Base-by-base conservation (phyloP, 2,888 invertebrate genomes). In the Altica lythri region DNA sequence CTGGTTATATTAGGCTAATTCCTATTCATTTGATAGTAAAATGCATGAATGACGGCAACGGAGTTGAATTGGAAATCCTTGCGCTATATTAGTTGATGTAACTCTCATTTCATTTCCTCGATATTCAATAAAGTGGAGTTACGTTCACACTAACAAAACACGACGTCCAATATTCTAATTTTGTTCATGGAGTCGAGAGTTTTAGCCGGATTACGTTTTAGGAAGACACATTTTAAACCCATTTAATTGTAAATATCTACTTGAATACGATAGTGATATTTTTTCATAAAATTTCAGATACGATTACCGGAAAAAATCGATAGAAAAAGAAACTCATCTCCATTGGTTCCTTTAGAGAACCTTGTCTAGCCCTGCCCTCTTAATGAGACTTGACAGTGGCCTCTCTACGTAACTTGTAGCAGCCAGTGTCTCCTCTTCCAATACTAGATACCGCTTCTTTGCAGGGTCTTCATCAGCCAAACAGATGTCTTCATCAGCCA, bases 1-100 rank as follows among this genome's bases (percentile, higher is more conserved):
- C n/a, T n/a, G n/a, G n/a, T n/a, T n/a, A n/a, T n/a, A 74, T 74
- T 75, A 74, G 71, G 68, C 71, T 74, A 74, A 74, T 74, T 72
- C 72, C 74, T 71, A 70, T 74, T 75, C 74, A 73, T 72, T 73
- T 70, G 67, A 64, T 64, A 60, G 67, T 68, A 53, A 40, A 44
- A 60, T 50, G 49, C 45, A 55, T 46, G 68, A 64, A 66, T 65
- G 62, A 59, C 52, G 51, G 53, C 62, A 55, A 59, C n/a, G n/a
- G 63, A 53, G 13, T 48, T 61, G 65, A 63, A 67, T 62, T 60
- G 65, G 63, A 64, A 68, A 66, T 68, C 68, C 66, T 68, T 66
- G 66, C 62, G 67, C 63, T 66, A 67, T 69, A 69, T 70, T 70
- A 70, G 68, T 67, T 68, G 66, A 64, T 67, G 64, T 67, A 64